A percentile compares a stretch with the other conserved stretches of the same genome.
phyloP scores from a whole-genome alignment of 2,113 vertebrate species.

The Pica pica region DNA sequence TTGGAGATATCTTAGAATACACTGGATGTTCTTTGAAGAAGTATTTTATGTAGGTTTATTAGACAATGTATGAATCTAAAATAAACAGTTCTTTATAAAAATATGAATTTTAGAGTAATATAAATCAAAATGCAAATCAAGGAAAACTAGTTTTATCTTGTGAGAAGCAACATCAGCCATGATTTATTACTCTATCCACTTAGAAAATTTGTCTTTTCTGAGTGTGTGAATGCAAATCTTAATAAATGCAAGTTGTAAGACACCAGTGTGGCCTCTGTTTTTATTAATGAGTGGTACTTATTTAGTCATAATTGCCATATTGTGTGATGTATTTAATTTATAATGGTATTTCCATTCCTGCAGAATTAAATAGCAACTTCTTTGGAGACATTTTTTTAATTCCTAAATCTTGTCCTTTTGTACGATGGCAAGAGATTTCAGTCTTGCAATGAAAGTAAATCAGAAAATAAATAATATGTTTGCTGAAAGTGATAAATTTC shows the following conservation, averaged over 20 bases:
- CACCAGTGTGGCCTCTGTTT: neutral
- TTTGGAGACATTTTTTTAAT: neutral
- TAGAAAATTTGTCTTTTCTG: neutral
- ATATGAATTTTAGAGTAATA: neutral
- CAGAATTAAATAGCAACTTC: neutral
- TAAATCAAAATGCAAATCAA: neutral
- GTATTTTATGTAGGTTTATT: neutral
- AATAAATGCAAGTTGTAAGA: neutral
- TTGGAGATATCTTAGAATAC: neutral
- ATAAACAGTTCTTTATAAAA: neutral
- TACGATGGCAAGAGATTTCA: neutral
- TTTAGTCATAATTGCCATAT: neutral
- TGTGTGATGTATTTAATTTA: neutral
- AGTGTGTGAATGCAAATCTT: neutral
- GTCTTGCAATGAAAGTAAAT: neutral
- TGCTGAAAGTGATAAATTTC: neutral
- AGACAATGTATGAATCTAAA: neutral
- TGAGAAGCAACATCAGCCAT: neutral
- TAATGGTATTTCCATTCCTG: neutral
- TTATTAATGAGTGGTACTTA: neutral
- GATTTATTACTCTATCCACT: neutral
- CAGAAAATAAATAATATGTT: neutral
- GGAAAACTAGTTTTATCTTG: neutral
- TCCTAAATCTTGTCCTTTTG: neutral
- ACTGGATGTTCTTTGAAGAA: neutral